phyloP scores from a whole-genome alignment of 2,888 invertebrate genomes.

The Trissolcus japonicus region DNA sequence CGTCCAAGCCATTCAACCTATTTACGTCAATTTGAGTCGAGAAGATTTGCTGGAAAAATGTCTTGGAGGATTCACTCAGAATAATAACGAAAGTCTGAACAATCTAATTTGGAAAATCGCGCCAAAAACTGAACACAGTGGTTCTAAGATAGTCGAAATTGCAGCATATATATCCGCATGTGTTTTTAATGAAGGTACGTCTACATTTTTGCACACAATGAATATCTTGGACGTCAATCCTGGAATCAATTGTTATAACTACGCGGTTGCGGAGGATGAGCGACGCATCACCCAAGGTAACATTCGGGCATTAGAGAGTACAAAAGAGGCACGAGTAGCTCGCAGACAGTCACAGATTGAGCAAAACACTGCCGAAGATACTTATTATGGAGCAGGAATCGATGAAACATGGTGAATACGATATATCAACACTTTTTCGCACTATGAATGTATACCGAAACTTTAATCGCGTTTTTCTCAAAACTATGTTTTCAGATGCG shows the following conservation, averaged over 20 bases:
- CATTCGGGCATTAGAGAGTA: neutral
- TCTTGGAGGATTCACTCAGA: slow-evolving; percentile 30
- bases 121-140: neutral
- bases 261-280: neutral
- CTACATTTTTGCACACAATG: neutral
- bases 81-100: slow-evolving; percentile 10
- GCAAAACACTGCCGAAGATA: neutral
- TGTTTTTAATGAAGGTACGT: slow-evolving; percentile 7
- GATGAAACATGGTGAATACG: neutral
- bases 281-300: neutral
- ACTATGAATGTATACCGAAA: neutral
- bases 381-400: neutral
- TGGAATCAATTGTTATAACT: neutral
- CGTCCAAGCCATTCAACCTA: slow-evolving; percentile 22
- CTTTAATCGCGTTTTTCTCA: slow-evolving; percentile 16
- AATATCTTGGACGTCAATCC: neutral
- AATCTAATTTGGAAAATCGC: slow-evolving; percentile 9
- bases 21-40: slow-evolving; percentile 31
- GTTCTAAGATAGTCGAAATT: slow-evolving; percentile 1
- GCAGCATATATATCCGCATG: slow-evolving; percentile 3
- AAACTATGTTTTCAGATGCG: slow-evolving; percentile 11
- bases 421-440: neutral
- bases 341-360: neutral
- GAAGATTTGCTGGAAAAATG: slow-evolving; percentile 40
- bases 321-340: slow-evolving; percentile 7